Percentiles rank a stretch among this genome's conserved stretches.
Evolutionary conservation across 1,140 invertebrate genomes (phyloP).

Genomic region (Zaprionus kolodkinae): DNA sequence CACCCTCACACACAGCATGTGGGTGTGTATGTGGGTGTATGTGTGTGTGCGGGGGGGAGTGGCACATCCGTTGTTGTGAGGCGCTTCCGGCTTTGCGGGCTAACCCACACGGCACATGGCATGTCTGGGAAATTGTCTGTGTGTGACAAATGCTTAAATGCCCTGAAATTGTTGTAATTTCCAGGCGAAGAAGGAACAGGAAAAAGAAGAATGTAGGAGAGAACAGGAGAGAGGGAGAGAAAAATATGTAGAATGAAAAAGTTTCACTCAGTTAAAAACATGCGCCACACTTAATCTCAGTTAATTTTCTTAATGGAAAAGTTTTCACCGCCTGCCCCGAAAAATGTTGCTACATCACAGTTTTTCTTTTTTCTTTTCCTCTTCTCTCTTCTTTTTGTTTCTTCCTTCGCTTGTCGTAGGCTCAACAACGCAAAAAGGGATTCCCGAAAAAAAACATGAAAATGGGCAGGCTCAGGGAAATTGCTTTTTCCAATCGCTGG

Average conservation of each 20-base stretch:
- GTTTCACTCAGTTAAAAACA: conserved; percentile 52
- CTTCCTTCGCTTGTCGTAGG: conserved; percentile 36
- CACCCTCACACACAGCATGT: too few relatives aligned
- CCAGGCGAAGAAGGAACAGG: conserved; percentile 17
- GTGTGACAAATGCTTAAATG: conserved; percentile 78
- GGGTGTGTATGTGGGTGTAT: too few relatives aligned
- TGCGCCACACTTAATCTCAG: conserved; percentile 77
- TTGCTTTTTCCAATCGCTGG: conserved; percentile 49
- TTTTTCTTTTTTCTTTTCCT: conserved; percentile 32
- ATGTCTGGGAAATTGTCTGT: conserved; percentile 38
- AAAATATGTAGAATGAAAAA: conserved; percentile 24
- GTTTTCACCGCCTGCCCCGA: conserved; percentile 59
- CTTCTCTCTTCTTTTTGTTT: conserved; percentile 5
- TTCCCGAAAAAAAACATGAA: background rate
- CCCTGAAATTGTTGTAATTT: conserved; percentile 73
- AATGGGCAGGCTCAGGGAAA: conserved; percentile 43
- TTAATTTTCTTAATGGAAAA: conserved; percentile 82
- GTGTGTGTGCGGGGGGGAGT: conserved; percentile 43
- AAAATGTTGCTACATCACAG: conserved; percentile 25
- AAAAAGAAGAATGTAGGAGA: background rate
- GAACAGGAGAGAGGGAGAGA: background rate
- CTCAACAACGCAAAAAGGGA: background rate
- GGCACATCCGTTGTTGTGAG: conserved; percentile 5
- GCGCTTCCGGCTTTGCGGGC: conserved; percentile 51
- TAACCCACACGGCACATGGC: background rate